Base-by-base conservation (phyloP, 2,113 vertebrate genomes). In the Fukomys damarensis region DNA sequence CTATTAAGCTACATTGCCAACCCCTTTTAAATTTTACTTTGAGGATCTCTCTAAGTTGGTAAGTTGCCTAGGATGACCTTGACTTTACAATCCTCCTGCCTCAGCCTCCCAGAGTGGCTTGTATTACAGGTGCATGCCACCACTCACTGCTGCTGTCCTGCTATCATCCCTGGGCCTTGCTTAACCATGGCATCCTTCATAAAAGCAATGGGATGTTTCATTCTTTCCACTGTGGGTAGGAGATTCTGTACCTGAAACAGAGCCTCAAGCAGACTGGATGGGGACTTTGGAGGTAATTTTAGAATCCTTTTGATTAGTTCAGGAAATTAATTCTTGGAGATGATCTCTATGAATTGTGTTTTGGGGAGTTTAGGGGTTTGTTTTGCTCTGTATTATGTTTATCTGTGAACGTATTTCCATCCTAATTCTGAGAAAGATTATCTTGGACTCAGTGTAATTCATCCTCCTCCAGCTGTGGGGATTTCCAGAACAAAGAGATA, bases 401-500 rank as follows among this genome's bases (percentile, higher is more conserved):
- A 92, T 52, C 22, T 13, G 14, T 14, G 52, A 86, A 86, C 1
- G 1, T 58, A 38, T 30, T 97, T 88, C 68, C 66, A 59, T 54
- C 68, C 63, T 95, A 63, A 93, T 92, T 92, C 80, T 90, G 80
- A 76, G 87, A 82, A 88, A 59, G 84, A 87, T 81, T 70, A 85
- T 80, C 41, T 52, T 56, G 56, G 14, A 86, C 68, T 68, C 58
- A 46, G 68, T 41, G 41, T 19, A 81, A 30, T 87, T 83, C 76
- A 4, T 70, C 80, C 84, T 94, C 4, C 83, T 83, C 94, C 94
- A 49, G 5, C 68, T 65, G 3, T 82, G 46, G 87, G 70, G 94
- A 87, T 87, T 97, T 97, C 90, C 43, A 92, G 95, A 96, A 96
- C 86, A 97, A 96, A 96, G 92, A 86, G 49, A 24, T 32, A 89